Evolutionary conservation across 2,797 vertebrate species (phyloP).

Genomic region (Acrossocheilus fasciatus): DNA sequence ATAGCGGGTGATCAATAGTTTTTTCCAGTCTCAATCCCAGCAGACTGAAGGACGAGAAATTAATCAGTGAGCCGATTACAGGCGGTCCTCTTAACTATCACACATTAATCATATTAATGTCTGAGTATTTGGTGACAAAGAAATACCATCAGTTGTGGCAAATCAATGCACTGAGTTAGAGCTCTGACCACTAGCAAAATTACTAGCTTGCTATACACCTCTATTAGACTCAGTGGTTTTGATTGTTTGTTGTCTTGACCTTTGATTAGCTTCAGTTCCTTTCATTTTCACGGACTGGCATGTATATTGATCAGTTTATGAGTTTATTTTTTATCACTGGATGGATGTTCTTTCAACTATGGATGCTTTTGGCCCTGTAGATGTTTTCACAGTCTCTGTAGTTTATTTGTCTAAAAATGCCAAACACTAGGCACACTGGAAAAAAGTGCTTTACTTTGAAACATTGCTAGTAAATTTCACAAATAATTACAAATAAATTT

Average conservation of each 20-base stretch:
- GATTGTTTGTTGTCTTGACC: conserved; percentile 26
- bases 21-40: conserved; percentile 37
- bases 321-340: conserved; percentile 12
- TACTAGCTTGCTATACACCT: not conserved
- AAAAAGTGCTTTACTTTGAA: too few relatives aligned
- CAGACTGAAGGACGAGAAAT: conserved; percentile 47
- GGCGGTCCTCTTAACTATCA: conserved; percentile 29
- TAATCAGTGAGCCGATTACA: conserved; percentile 46
- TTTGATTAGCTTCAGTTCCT: conserved; percentile 12
- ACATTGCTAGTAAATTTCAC: not conserved
- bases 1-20: conserved; percentile 42
- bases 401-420: not conserved
- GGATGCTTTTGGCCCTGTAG: not conserved
- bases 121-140: conserved; percentile 39
- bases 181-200: conserved; percentile 9
- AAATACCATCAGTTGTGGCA: conserved; percentile 43
- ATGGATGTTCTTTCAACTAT: not conserved
- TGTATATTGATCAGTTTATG: conserved; percentile 34
- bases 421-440: not conserved
- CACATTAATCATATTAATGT: conserved; percentile 59
- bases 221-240: conserved; percentile 11
- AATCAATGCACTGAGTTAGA: conserved; percentile 36
- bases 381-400: not conserved
- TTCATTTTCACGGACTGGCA: conserved; percentile 12
- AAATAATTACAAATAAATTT: not conserved